Conservation (phyloP, 2,113 vertebrate genomes). For the Cricetomys ansorgei region DNA sequence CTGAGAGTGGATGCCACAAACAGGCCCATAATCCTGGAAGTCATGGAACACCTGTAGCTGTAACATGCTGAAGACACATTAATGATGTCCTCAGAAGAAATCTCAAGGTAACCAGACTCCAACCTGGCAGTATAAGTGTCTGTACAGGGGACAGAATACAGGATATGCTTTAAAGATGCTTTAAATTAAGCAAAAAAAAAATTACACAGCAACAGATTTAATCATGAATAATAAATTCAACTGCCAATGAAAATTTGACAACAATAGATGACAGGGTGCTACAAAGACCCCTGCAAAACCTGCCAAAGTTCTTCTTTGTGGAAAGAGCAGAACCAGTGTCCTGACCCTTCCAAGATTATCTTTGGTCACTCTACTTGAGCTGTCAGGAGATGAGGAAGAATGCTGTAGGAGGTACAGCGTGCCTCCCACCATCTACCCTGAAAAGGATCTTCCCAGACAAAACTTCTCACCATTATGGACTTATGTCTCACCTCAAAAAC, state of each 20-base stretch:
- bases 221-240: background rate
- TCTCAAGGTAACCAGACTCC: background rate
- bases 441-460: background rate
- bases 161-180: background rate
- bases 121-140: background rate
- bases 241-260: background rate
- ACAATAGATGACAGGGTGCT: background rate
- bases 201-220: background rate
- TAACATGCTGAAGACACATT: background rate
- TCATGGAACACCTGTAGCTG: background rate
- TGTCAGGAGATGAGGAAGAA: background rate
- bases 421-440: background rate
- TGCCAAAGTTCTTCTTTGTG: background rate
- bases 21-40: background rate
- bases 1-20: background rate
- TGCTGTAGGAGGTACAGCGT: background rate
- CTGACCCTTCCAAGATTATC: background rate
- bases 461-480: too few relatives aligned
- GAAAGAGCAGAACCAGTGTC: background rate
- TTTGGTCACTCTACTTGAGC: background rate
- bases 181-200: background rate
- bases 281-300: background rate
- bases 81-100: background rate
- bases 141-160: background rate
- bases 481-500: background rate